These are phyloP conservation scores for Cassiopea andromeda DNA, from an alignment of 30 jellyfish, hydroid and myxozoan species.

Conservation along the genomic window DNA sequence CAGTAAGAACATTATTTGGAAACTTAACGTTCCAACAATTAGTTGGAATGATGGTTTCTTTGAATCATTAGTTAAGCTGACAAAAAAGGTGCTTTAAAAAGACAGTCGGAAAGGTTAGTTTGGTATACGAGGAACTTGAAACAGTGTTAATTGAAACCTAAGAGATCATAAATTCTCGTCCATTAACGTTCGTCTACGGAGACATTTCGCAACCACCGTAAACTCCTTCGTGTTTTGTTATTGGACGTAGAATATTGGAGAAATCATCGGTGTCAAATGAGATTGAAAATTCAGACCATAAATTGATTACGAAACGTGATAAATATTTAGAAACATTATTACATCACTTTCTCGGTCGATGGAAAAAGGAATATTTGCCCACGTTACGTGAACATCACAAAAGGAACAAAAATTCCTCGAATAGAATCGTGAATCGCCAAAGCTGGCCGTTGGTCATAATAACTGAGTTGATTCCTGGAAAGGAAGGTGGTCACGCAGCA, in stretches of 20 bases:
- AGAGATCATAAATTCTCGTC: slow-evolving; percentile 24
- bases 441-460: slow-evolving; percentile 22
- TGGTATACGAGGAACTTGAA: slow-evolving; percentile 34
- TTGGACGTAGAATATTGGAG: slow-evolving; percentile 28
- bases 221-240: slow-evolving; percentile 8
- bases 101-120: slow-evolving; percentile 1
- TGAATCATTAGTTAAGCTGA: slow-evolving; percentile 9
- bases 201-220: slow-evolving; percentile 18
- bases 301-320: slow-evolving; percentile 17
- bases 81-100: slow-evolving; percentile 2
- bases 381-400: slow-evolving; percentile 26
- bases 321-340: slow-evolving; percentile 9
- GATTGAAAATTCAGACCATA: slow-evolving; percentile 8
- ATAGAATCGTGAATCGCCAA: not conserved
- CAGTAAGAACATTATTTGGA: slow-evolving; percentile 17
- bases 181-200: slow-evolving; percentile 10
- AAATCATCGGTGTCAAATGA: not conserved
- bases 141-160: slow-evolving; percentile 31
- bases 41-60: slow-evolving; percentile 58
- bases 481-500: slow-evolving; percentile 31
- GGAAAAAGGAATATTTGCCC: slow-evolving; percentile 46
- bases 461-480: not conserved
- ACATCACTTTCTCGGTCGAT: slow-evolving; percentile 12
- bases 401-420: not conserved
- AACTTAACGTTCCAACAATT: slow-evolving; percentile 38